phyloP scores from a whole-genome alignment of 2,888 invertebrate species.

The Kuschelorhynchus macadamiae region DNA sequence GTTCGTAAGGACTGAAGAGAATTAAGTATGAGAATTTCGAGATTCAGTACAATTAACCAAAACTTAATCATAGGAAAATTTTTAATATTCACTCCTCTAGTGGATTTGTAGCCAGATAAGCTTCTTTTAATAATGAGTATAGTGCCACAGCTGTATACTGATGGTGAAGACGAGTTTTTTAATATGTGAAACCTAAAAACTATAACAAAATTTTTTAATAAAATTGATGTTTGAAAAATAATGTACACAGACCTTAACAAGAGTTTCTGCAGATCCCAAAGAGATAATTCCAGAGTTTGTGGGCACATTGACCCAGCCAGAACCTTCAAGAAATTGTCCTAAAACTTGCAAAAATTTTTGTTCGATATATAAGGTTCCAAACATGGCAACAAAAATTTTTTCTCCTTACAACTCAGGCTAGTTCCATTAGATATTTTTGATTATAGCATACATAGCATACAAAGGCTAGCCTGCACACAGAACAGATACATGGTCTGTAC shows the following conservation, averaged over 20 bases:
- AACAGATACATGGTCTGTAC: not conserved
- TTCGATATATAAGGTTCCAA: not conserved
- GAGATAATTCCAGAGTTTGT: not conserved
- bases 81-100: not conserved
- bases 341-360: not conserved
- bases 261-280: not conserved
- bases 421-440: not conserved
- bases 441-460: not conserved
- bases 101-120: not conserved
- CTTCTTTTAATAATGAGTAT: not conserved
- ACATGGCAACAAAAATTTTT: not conserved
- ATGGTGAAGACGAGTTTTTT: conserved; percentile 1
- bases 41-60: not conserved
- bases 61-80: not conserved
- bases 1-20: not conserved
- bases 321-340: not conserved
- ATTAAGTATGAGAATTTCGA: not conserved
- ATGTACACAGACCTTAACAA: not conserved
- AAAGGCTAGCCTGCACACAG: not conserved
- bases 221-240: not conserved
- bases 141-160: not conserved
- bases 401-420: not conserved
- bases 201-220: too few relatives aligned
- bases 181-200: not conserved
- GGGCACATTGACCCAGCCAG: not conserved